A percentile compares a stretch with the other conserved stretches of the same genome.
Conservation (phyloP, 2,888 invertebrate species). For the Cryptus viduatorius region DNA sequence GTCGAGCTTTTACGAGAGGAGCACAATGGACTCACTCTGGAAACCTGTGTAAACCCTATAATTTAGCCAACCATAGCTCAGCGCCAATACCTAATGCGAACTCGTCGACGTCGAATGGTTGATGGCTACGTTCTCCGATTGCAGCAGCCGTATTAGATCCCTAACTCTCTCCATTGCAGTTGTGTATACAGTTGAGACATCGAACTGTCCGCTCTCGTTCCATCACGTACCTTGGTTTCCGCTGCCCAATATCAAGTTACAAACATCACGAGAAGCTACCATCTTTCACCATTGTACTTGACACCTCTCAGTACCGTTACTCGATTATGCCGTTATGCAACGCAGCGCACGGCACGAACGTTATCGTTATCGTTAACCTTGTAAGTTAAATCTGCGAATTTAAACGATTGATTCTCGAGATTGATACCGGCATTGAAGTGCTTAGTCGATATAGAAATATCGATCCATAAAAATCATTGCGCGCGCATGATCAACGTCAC, state of each 20-base stretch:
- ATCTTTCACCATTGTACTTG: constrained; percentile 44
- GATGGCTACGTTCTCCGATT: constrained; percentile 57
- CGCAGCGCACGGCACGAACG: neutral
- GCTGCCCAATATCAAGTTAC: constrained; percentile 16
- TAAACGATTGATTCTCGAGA: no score
- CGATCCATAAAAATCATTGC: no score
- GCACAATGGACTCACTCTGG: constrained; percentile 68
- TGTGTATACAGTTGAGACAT: constrained; percentile 7
- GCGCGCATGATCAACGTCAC: no score
- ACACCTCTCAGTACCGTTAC: constrained; percentile 26
- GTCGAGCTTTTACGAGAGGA: constrained; percentile 41
- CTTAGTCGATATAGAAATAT: no score
- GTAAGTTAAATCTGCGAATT: no score
- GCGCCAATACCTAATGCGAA: constrained; percentile 53
- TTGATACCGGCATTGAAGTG: no score
- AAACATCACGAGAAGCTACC: constrained; percentile 49
- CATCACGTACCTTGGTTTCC: neutral
- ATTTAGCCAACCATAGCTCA: constrained; percentile 63
- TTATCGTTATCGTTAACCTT: no score
- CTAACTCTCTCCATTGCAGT: constrained; percentile 3
- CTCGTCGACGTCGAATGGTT: constrained; percentile 48
- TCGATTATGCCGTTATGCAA: neutral
- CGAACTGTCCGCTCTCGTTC: neutral
- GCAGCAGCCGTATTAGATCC: constrained; percentile 14
- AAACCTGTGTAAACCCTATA: constrained; percentile 65